Evolutionary conservation across 2,888 invertebrate genomes (phyloP), one percentile per base, ranked within the genome.

Genomic region (Masnerella sp.): DNA sequence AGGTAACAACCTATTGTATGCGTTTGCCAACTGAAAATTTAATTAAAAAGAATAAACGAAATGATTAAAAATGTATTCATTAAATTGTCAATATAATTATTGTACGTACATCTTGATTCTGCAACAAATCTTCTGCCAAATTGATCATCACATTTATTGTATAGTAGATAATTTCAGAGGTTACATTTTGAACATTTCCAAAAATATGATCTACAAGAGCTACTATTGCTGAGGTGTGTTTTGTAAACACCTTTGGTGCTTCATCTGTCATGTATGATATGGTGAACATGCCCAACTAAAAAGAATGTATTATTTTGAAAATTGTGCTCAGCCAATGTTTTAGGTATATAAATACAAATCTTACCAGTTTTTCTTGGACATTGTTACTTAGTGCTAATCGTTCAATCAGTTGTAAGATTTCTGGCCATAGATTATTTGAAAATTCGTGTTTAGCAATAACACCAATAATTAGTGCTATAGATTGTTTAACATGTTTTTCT

Each of bases 371-470:
- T 61, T 92, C 90, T 17, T 85, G 83, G 5, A 88, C 78, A 78
- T 89, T 89, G 42, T 90, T 89, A 82, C 91, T 91, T 42, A 88
- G 89, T 49, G 90, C 89, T 54, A 91, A 88, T 62, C 89, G 89
- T 75, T 91, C 89, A 40, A 93, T 85, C 80, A 92, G 91, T 75
- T 91, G 89, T 77, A 92, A 88, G 62, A 93, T 87, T 82, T 92
- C 91, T 9, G 92, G 92, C 93, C 93, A 93, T n/a, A 74, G 75
- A 49, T 86, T 84, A 36, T 75, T 81, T 2, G 84, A 89, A 77
- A 93, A 89, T 86, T 94, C 94, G 84, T 94, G 93, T 77, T 92
- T 93, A 9, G 93, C 91, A 59, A 94, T 88, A 0, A 91, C 90
- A 17, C 93, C 94, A 77, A 94, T 90, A 71, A 94, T 89, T 83